phyloP scores from a whole-genome alignment of 2,888 invertebrate genomes.

The Augochlorella aurata region DNA sequence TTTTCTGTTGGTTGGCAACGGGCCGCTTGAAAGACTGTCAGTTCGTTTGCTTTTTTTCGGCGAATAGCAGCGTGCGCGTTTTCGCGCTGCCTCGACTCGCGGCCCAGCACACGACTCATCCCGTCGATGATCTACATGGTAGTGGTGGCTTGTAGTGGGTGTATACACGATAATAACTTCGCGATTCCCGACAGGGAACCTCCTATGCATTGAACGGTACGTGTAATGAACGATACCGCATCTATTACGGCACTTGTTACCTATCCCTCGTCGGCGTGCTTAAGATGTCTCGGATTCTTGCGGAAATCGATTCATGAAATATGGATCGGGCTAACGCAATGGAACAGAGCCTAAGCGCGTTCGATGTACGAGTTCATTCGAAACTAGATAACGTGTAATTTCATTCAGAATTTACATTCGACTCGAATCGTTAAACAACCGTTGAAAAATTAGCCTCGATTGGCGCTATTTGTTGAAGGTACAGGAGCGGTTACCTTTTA shows the following conservation, averaged over 20 bases:
- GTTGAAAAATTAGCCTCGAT: no score
- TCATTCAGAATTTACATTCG: no score
- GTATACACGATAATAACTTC: conserved; percentile 42
- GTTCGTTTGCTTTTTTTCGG: not conserved
- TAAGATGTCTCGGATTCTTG: conserved; percentile 15
- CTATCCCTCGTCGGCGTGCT: conserved; percentile 15
- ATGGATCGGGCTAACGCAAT: not conserved
- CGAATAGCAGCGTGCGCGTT: not conserved
- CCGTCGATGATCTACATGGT: conserved; percentile 19
- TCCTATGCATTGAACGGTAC: conserved; percentile 28
- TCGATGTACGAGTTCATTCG: not conserved
- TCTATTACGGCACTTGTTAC: conserved; percentile 13
- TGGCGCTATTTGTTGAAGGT: no score
- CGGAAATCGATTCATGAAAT: not conserved
- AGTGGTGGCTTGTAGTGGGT: conserved; percentile 26
- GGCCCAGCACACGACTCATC: not conserved
- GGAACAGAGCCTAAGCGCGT: not conserved
- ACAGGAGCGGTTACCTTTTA: no score
- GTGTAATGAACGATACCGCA: conserved; percentile 38
- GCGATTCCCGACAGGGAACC: conserved; percentile 34
- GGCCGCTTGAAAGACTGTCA: conserved; percentile 3
- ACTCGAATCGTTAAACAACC: no score
- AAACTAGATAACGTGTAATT: not conserved
- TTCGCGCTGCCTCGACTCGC: not conserved
- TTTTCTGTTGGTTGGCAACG: not conserved